These are phyloP conservation scores for Halictus ligatus DNA, from an alignment of 2,888 invertebrate genomes.

Conservation along the genomic window DNA sequence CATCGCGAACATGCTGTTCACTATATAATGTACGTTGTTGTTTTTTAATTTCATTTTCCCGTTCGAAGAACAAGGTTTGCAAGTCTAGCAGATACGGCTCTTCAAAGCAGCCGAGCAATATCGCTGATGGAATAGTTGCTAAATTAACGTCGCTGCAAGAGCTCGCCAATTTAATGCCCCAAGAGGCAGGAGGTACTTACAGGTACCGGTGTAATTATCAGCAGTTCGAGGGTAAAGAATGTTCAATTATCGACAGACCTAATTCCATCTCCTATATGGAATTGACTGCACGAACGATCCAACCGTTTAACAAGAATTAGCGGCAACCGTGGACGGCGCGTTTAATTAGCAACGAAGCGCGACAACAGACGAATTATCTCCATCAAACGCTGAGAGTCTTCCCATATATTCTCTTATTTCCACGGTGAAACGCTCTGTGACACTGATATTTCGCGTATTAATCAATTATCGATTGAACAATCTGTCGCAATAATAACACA, in stretches of 20 bases:
- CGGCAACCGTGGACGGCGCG: conserved; percentile 45
- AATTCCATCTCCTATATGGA: conserved; percentile 37
- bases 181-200: neutral
- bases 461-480: conserved; percentile 1
- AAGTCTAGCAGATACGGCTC: neutral
- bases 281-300: conserved; percentile 32
- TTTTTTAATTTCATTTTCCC: too few species aligned
- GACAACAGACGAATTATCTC: conserved; percentile 53
- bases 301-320: conserved; percentile 53
- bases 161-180: neutral
- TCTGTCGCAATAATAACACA: neutral
- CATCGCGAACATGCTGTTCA: neutral
- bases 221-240: conserved; percentile 2
- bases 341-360: conserved; percentile 62
- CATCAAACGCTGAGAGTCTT: conserved; percentile 26
- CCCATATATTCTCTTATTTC: neutral
- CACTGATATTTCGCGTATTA: neutral
- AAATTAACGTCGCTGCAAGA: neutral
- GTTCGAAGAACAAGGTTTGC: too few species aligned
- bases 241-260: neutral
- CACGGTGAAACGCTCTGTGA: neutral
- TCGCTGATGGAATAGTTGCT: neutral
- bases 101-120: neutral
- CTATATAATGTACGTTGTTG: neutral
- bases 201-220: conserved; percentile 19